Evolutionary conservation across 35 echinoderm and acorn worm genomes (phyloP).

Genomic region (Ophioderma brevispina): DNA sequence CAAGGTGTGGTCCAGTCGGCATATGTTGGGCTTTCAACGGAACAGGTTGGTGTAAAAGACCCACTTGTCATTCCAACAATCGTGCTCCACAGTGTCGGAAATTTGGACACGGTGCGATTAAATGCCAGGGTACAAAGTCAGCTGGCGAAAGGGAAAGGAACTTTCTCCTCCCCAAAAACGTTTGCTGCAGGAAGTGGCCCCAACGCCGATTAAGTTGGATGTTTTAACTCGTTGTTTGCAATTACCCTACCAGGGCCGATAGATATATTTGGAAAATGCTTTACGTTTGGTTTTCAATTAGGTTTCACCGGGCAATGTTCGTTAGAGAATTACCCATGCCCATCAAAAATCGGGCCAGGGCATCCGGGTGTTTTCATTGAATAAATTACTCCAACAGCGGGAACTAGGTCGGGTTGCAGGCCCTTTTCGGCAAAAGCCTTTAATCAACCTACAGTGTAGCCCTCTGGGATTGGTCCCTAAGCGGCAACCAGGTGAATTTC

Average conservation of each 20-base stretch:
- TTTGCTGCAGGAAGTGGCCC: not conserved
- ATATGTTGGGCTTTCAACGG: not conserved
- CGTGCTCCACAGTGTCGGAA: not conserved
- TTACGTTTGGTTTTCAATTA: not conserved
- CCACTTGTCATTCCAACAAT: not conserved
- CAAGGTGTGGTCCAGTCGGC: not conserved
- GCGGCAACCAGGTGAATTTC: slow-evolving; percentile 25
- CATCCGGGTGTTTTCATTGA: not conserved
- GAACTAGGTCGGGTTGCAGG: not conserved
- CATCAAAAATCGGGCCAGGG: not conserved
- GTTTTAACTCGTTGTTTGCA: not conserved
- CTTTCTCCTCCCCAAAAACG: not conserved
- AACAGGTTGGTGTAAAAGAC: not conserved
- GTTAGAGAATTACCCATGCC: not conserved
- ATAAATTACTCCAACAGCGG: not conserved
- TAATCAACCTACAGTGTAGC: slow-evolving; percentile 1
- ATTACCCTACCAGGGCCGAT: not conserved
- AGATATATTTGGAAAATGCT: not conserved
- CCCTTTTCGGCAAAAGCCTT: not conserved
- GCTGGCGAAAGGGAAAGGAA: not conserved
- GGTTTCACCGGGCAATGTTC: not conserved
- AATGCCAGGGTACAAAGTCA: not conserved
- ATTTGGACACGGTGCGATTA: not conserved
- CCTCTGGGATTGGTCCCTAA: slow-evolving; percentile 55
- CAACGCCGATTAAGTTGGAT: not conserved